A percentile compares a stretch with the other conserved stretches of the same genome.
Conservation (phyloP, 92 coral and sea anemone genomes). For the Pocillopora meandrina region DNA sequence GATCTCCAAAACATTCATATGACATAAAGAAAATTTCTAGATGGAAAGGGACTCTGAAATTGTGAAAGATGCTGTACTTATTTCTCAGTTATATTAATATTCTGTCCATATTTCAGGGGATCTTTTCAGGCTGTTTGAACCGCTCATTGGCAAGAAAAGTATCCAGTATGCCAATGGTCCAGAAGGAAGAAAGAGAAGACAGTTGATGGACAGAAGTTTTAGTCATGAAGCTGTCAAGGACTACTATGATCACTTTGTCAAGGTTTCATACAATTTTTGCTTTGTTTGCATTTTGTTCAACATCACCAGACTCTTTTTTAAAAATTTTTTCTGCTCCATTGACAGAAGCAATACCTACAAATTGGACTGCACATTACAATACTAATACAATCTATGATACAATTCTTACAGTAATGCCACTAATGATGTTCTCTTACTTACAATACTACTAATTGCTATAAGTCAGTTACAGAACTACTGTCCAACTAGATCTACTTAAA, state of each 20-base stretch:
- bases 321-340: too few species aligned
- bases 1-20: background rate
- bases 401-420: too few species aligned
- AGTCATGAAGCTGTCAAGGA: slow-evolving; percentile 89
- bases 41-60: too few species aligned
- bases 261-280: slow-evolving; percentile 32
- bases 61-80: background rate
- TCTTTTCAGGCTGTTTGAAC: slow-evolving; percentile 85
- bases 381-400: too few species aligned
- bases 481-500: too few species aligned
- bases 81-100: background rate
- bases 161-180: slow-evolving; percentile 91
- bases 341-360: too few species aligned
- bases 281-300: too few species aligned
- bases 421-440: too few species aligned
- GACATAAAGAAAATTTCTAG: background rate
- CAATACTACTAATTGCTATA: too few species aligned
- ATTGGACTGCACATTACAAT: too few species aligned
- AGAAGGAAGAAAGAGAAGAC: slow-evolving; percentile 82
- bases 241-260: slow-evolving; percentile 73
- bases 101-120: slow-evolving; percentile 55
- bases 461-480: too few species aligned
- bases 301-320: too few species aligned
- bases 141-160: slow-evolving; percentile 83
- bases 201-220: slow-evolving; percentile 83